These are phyloP conservation scores for Ommatoiulus sabulosus DNA, from an alignment of 2,888 invertebrate species.

Conservation along the genomic window DNA sequence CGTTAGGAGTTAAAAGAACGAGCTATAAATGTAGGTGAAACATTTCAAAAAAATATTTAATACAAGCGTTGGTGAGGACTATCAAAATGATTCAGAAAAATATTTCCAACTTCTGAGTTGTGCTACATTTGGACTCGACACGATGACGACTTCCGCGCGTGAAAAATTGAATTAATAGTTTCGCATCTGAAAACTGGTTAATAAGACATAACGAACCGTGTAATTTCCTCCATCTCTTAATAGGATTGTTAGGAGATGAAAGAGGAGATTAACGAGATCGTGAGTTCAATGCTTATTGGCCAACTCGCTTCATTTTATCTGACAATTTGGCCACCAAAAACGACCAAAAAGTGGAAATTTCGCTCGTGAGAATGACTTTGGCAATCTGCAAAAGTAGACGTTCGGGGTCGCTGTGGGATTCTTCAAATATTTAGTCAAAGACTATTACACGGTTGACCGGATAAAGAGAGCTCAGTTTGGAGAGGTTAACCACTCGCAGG, in stretches of 20 bases:
- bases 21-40: too few relatives aligned
- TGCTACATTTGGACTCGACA: too few relatives aligned
- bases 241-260: conserved; percentile 37
- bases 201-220: conserved; percentile 23
- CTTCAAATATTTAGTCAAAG: conserved; percentile 44
- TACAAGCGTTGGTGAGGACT: too few relatives aligned
- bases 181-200: background rate
- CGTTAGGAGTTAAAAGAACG: too few relatives aligned
- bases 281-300: background rate
- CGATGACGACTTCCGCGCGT: background rate
- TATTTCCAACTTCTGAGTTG: too few relatives aligned
- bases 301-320: background rate
- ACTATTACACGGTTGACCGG: conserved; percentile 21
- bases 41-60: too few relatives aligned
- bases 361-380: background rate
- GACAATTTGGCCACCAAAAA: background rate
- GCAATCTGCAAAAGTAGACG: background rate
- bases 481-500: background rate
- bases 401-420: background rate
- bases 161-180: background rate
- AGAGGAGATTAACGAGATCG: conserved; percentile 11
- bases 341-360: background rate
- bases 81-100: too few relatives aligned
- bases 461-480: background rate
- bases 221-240: conserved; percentile 21